Evolutionary conservation across 2,797 vertebrate species (phyloP).

Genomic region (Syngnathus rostellatus): DNA sequence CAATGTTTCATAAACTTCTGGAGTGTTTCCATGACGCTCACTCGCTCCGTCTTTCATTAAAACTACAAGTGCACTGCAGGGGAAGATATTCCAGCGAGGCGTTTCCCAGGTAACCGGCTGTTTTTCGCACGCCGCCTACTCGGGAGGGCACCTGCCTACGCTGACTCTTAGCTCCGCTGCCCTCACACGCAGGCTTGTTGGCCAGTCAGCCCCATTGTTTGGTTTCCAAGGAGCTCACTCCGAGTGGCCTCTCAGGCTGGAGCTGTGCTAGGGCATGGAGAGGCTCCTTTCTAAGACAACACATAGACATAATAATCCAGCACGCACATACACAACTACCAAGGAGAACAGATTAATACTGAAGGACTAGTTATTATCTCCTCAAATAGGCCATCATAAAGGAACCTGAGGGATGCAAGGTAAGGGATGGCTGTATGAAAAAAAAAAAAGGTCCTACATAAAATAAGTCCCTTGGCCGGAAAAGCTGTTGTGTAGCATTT

Average conservation of each 20-base stretch:
- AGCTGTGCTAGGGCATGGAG: constrained; percentile 28
- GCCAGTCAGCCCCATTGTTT: constrained; percentile 50
- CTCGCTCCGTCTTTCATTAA: constrained; percentile 8
- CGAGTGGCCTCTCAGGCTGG: constrained; percentile 51
- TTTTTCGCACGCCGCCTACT: constrained; percentile 43
- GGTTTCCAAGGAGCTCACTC: constrained; percentile 60
- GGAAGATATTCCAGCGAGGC: constrained; percentile 38
- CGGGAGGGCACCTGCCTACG: constrained; percentile 42
- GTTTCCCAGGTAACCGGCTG: constrained; percentile 59
- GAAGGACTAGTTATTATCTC: constrained; percentile 23
- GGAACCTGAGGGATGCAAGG: constrained; percentile 43
- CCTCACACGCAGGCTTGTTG: constrained; percentile 12
- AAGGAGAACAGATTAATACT: constrained; percentile 26
- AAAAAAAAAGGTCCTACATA: neutral
- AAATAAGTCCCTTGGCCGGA: neutral
- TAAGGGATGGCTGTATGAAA: constrained; percentile 18
- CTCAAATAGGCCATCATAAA: constrained; percentile 10
- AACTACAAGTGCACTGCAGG: constrained; percentile 15
- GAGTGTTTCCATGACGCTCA: neutral
- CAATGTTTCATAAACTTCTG: constrained; percentile 2
- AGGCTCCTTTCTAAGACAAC: constrained; percentile 29
- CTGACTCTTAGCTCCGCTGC: constrained; percentile 25
- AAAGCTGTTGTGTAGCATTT: constrained; percentile 3
- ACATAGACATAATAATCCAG: constrained; percentile 11
- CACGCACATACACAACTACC: constrained; percentile 7